Percentiles rank a stretch among this genome's conserved stretches.
These are phyloP conservation scores for Pseudochromis fuscus DNA, from an alignment of 2,797 vertebrate species.

Conservation along the genomic window DNA sequence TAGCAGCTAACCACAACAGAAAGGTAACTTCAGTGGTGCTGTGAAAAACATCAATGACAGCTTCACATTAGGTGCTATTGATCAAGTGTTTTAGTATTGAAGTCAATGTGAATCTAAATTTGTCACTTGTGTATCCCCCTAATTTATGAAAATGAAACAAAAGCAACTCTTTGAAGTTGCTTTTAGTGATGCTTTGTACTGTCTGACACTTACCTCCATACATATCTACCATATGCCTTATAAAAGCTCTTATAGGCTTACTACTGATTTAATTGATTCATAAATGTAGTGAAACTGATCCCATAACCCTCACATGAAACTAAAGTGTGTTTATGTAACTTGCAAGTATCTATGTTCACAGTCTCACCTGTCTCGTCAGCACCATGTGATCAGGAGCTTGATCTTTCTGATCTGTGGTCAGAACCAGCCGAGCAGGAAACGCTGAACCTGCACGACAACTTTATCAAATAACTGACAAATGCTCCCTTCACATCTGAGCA, in stretches of 20 bases:
- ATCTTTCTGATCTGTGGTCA: constrained; percentile 32
- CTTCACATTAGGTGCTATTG: no score
- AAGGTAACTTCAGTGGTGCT: no score
- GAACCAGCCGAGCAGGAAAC: constrained; percentile 76
- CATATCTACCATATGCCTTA: neutral
- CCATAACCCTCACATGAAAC: neutral
- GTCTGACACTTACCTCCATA: neutral
- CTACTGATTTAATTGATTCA: neutral
- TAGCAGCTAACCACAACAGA: no score
- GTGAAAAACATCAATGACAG: no score
- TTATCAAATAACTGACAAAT: constrained; percentile 67
- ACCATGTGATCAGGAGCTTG: constrained; percentile 8
- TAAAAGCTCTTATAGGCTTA: neutral
- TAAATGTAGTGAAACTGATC: neutral
- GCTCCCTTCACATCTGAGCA: constrained; percentile 25
- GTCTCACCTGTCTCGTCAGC: constrained; percentile 9
- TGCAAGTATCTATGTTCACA: neutral
- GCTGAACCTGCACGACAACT: constrained; percentile 65
- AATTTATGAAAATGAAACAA: neutral
- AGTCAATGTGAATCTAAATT: no score
- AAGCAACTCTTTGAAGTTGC: neutral
- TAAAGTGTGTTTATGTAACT: neutral
- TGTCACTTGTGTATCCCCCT: neutral
- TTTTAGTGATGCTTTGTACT: neutral
- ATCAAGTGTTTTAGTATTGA: no score